Percentiles rank a stretch among this genome's conserved stretches.
Evolutionary conservation across 2,797 vertebrate genomes (phyloP).

Genomic region (Lagodon rhomboides): DNA sequence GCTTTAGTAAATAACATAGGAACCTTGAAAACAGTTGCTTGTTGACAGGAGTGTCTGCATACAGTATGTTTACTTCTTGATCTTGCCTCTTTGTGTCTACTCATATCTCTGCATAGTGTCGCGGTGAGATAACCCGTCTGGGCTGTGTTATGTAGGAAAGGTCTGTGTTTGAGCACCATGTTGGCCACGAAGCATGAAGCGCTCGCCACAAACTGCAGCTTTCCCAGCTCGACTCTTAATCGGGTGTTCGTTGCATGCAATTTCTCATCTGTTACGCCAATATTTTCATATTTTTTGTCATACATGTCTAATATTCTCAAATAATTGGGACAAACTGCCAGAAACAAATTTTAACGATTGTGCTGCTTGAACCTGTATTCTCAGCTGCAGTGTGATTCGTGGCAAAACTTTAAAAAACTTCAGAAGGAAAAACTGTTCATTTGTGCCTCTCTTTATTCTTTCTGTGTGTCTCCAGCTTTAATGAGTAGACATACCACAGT

Average conservation of each 20-base stretch:
- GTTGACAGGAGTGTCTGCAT: background rate
- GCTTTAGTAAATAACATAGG: background rate
- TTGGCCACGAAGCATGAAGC: background rate
- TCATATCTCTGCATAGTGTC: background rate
- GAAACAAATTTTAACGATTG: background rate
- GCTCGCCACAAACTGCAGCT: background rate
- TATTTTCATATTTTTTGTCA: background rate
- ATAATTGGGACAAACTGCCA: background rate
- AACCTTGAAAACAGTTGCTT: background rate
- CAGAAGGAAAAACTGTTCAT: background rate
- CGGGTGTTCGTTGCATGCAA: background rate
- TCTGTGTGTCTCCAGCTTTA: background rate
- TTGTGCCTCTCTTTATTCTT: background rate
- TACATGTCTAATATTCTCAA: background rate
- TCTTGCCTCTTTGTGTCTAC: background rate
- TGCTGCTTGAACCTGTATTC: background rate
- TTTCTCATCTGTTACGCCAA: background rate
- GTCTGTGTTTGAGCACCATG: background rate
- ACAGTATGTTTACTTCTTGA: background rate
- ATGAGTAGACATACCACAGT: constrained; percentile 9
- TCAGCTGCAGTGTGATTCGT: background rate
- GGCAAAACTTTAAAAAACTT: background rate
- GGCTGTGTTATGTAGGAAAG: background rate
- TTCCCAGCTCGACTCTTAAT: background rate
- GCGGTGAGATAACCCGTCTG: background rate